Evolutionary conservation across 2,797 vertebrate species (phyloP).

Genomic region (Spea hammondii): DNA sequence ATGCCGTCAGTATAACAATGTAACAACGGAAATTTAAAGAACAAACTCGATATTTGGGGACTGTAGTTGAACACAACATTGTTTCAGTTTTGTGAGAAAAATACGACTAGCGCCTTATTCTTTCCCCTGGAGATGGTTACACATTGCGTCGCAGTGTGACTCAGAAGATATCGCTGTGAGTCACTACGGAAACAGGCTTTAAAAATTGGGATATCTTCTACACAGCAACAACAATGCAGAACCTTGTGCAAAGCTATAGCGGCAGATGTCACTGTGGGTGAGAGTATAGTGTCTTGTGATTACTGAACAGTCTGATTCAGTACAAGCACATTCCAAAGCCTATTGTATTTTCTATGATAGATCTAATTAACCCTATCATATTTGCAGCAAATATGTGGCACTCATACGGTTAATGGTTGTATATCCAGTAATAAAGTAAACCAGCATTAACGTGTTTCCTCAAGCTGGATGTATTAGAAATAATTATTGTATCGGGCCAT

Average conservation of each 20-base stretch:
- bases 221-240: slow-evolving; percentile 3
- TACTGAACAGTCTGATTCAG: slow-evolving; percentile 10
- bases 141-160: background rate
- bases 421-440: too few relatives aligned
- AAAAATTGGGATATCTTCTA: slow-evolving; percentile 7
- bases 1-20: too few relatives aligned
- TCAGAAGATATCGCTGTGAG: slow-evolving; percentile 24
- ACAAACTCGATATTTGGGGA: too few relatives aligned
- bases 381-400: too few relatives aligned
- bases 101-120: background rate
- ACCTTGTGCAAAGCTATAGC: background rate
- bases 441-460: too few relatives aligned
- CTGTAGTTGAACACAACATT: background rate
- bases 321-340: background rate
- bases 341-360: background rate
- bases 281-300: background rate
- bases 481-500: too few relatives aligned
- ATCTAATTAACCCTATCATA: too few relatives aligned
- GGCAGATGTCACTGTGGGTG: slow-evolving; percentile 4
- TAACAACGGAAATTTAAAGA: too few relatives aligned
- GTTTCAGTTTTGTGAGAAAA: background rate
- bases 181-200: slow-evolving; percentile 20
- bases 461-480: too few relatives aligned
- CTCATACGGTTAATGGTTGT: too few relatives aligned
- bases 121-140: background rate